These are phyloP conservation scores for Protonibea diacanthus DNA, from an alignment of 2,797 vertebrate genomes.

Conservation along the genomic window DNA sequence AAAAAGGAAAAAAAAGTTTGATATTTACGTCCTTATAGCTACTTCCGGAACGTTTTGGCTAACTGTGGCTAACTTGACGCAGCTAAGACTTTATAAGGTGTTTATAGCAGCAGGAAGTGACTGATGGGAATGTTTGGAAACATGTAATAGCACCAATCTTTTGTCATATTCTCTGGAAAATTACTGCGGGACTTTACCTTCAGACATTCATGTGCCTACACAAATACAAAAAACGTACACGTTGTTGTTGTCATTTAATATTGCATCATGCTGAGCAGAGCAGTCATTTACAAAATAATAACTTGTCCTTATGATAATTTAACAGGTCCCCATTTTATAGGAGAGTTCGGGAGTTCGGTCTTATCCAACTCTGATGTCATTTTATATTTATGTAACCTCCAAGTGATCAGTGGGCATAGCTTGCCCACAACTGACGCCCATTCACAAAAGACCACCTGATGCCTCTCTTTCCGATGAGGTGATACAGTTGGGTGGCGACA, in stretches of 20 bases:
- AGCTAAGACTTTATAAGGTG: not conserved
- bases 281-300: not conserved
- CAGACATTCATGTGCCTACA: not conserved
- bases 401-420: not conserved
- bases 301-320: not conserved
- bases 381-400: not conserved
- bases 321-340: not conserved
- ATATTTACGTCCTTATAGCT: not conserved
- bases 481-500: not conserved
- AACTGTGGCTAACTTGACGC: slow-evolving; percentile 13
- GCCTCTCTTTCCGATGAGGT: slow-evolving; percentile 3
- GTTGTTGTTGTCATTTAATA: not conserved
- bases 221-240: not conserved
- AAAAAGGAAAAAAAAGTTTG: too few species aligned
- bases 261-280: not conserved
- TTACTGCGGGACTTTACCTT: not conserved
- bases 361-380: not conserved
- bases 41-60: slow-evolving; percentile 13
- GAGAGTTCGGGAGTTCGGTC: not conserved
- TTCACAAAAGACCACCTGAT: slow-evolving; percentile 4
- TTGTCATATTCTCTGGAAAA: slow-evolving; percentile 18
- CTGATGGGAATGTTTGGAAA: not conserved
- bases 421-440: not conserved
- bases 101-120: slow-evolving; percentile 40
- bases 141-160: not conserved